These are phyloP conservation scores for Chelon auratus DNA, from an alignment of 2,797 vertebrate genomes.

Conservation along the genomic window DNA sequence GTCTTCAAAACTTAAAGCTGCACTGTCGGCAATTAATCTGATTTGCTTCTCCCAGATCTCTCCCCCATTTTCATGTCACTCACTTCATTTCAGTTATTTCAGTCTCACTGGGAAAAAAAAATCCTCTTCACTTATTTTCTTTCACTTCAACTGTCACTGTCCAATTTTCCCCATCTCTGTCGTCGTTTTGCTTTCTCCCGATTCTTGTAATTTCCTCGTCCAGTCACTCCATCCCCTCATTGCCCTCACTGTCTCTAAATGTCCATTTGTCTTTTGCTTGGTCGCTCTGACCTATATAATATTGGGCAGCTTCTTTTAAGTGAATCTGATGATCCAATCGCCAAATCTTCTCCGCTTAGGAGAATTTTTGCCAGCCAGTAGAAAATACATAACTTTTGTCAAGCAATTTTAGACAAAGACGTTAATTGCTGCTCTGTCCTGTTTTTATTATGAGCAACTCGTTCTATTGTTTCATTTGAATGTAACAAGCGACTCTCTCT, in stretches of 20 bases:
- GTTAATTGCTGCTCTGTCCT: conserved; percentile 19
- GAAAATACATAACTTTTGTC: conserved; percentile 22
- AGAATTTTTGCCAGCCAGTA: conserved; percentile 37
- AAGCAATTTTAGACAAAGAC: conserved; percentile 19
- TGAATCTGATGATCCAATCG: conserved; percentile 48
- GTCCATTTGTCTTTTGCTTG: conserved; percentile 77
- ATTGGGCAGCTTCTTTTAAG: conserved; percentile 55
- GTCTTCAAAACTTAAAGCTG: conserved; percentile 55
- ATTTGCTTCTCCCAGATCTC: conserved; percentile 63
- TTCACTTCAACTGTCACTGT: conserved; percentile 67
- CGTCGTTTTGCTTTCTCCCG: conserved; percentile 59
- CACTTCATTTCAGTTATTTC: conserved; percentile 67
- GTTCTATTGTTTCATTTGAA: conserved; percentile 26
- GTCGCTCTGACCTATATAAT: conserved; percentile 76
- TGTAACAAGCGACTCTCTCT: not conserved
- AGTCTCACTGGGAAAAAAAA: conserved; percentile 54
- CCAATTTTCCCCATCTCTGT: conserved; percentile 78
- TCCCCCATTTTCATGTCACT: conserved; percentile 71
- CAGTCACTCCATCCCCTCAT: conserved; percentile 58
- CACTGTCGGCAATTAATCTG: conserved; percentile 66
- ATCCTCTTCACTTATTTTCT: conserved; percentile 48
- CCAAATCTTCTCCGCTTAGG: conserved; percentile 36
- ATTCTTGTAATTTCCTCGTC: conserved; percentile 69
- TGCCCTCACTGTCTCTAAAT: conserved; percentile 62
- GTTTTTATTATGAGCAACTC: not conserved